Evolutionary conservation across 2,888 invertebrate genomes (phyloP).

Genomic region (Drosophila hamatofila): DNA sequence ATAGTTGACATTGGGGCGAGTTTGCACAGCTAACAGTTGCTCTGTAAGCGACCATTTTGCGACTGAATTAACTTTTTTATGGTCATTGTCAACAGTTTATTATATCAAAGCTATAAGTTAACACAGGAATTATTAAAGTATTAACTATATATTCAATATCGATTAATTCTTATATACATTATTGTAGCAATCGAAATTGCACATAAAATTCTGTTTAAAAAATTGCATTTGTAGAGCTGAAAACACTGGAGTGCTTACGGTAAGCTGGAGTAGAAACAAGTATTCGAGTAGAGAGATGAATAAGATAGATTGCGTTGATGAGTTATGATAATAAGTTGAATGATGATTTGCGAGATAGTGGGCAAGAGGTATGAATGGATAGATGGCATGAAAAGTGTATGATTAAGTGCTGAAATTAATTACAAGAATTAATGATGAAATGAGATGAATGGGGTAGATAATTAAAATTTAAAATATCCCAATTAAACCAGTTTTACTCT

Average conservation of each 20-base stretch:
- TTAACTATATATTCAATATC: neutral
- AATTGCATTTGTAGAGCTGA: no score
- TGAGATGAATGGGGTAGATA: neutral
- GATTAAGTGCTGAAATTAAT: neutral
- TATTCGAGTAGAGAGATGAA: no score
- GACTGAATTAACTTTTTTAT: neutral
- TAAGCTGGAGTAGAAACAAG: no score
- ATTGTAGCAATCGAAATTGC: no score
- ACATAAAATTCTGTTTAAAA: no score
- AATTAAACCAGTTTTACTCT: no score
- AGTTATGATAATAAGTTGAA: no score
- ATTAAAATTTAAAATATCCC: neutral
- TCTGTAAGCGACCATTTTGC: neutral
- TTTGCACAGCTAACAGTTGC: conserved; percentile 1
- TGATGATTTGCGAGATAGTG: neutral
- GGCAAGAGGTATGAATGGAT: neutral
- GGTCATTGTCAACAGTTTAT: neutral
- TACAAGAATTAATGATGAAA: neutral
- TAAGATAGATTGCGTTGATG: no score
- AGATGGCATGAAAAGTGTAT: neutral
- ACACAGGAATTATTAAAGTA: neutral
- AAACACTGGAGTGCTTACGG: no score
- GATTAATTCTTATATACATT: no score
- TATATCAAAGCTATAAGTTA: no score
- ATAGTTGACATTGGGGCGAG: neutral